These are phyloP conservation scores for Escarpia spicata DNA, from an alignment of 2,888 invertebrate species.

Conservation along the genomic window DNA sequence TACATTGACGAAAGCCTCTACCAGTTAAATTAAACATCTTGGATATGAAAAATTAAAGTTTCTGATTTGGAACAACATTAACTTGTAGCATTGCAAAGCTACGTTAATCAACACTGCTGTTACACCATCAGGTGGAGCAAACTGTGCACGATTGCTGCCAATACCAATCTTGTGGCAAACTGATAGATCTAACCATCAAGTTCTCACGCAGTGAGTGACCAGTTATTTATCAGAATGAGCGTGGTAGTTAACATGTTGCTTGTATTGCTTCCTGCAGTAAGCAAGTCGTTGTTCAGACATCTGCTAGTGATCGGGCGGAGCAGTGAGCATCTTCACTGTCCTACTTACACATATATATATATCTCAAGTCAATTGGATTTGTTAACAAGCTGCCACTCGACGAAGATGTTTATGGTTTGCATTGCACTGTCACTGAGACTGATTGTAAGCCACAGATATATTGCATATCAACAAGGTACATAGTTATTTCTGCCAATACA, in stretches of 20 bases:
- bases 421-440: neutral
- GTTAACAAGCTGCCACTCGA: neutral
- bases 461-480: neutral
- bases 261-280: neutral
- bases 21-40: too few relatives aligned
- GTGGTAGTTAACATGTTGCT: neutral
- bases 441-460: neutral
- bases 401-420: neutral
- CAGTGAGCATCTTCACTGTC: neutral
- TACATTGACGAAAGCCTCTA: too few relatives aligned
- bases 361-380: constrained; percentile 7
- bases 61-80: too few relatives aligned
- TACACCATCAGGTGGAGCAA: neutral
- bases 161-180: neutral
- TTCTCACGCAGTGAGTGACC: neutral
- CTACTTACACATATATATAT: neutral
- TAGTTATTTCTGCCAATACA: neutral
- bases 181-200: neutral
- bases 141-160: neutral
- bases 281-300: neutral
- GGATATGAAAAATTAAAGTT: too few relatives aligned
- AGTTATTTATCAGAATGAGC: neutral
- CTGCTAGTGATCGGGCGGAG: neutral
- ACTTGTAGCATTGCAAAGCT: too few relatives aligned
- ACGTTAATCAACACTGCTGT: neutral